Conservation (phyloP, 2,113 vertebrate species). For the Channa maculata region DNA sequence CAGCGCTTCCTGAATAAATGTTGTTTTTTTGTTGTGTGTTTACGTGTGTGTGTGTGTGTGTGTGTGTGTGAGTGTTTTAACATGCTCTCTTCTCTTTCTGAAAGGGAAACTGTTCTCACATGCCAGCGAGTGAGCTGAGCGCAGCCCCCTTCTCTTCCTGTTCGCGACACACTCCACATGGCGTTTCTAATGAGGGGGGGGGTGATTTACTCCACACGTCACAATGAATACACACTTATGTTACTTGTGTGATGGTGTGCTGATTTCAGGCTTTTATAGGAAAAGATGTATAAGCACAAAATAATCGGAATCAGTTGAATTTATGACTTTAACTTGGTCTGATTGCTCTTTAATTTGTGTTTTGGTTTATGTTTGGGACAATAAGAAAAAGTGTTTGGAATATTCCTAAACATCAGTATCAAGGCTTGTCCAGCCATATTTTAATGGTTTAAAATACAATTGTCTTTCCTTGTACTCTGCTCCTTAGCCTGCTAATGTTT, state of each 20-base stretch:
- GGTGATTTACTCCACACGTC: slow-evolving; percentile 13
- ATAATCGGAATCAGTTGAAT: background rate
- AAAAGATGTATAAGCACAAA: slow-evolving; percentile 3
- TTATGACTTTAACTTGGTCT: background rate
- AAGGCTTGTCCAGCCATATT: background rate
- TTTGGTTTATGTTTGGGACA: slow-evolving; percentile 6
- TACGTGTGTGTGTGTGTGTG: slow-evolving; percentile 33
- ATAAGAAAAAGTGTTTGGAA: background rate
- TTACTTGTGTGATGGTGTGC: background rate
- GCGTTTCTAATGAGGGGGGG: slow-evolving; percentile 7
- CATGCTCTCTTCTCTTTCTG: slow-evolving; percentile 79
- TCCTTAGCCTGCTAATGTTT: background rate
- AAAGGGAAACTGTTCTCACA: slow-evolving; percentile 92
- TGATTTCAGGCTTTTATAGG: slow-evolving; percentile 15
- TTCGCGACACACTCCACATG: slow-evolving; percentile 71
- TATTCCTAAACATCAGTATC: background rate
- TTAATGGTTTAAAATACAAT: background rate
- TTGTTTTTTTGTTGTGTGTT: slow-evolving; percentile 77
- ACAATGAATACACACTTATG: slow-evolving; percentile 18
- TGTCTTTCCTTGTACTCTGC: too few relatives aligned
- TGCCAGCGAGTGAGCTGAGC: slow-evolving; percentile 72
- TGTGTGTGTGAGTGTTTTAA: slow-evolving; percentile 45
- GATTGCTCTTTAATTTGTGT: slow-evolving; percentile 10
- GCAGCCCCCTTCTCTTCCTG: slow-evolving; percentile 74
- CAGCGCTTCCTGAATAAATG: slow-evolving; percentile 96